Evolutionary conservation across 2,888 invertebrate species (phyloP).

Genomic region (Tiliacea aurago): DNA sequence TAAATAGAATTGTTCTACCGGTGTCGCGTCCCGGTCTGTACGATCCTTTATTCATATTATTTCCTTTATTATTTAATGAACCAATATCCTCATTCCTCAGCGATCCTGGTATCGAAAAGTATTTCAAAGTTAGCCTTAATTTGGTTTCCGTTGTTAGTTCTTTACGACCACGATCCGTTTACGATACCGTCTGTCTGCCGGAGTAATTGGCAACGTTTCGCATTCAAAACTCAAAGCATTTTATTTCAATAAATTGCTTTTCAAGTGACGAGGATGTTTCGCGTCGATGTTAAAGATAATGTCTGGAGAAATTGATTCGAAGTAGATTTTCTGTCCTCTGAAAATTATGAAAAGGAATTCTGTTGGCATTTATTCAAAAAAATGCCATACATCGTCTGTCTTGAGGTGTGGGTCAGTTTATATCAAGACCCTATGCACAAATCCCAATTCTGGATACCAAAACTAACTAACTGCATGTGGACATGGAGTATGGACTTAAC

Average conservation of each 20-base stretch:
- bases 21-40: no score
- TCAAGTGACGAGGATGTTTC: conserved; percentile 19
- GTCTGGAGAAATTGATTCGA: conserved; percentile 21
- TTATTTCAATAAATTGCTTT: conserved; percentile 46
- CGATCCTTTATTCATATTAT: conserved; percentile 16
- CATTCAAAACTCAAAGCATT: conserved; percentile 44
- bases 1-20: no score
- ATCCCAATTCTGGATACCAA: not conserved
- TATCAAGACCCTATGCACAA: not conserved
- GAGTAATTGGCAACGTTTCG: conserved; percentile 49
- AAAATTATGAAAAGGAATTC: not conserved
- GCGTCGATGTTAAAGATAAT: conserved; percentile 6
- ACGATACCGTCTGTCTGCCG: conserved; percentile 52
- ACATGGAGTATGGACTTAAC: not conserved
- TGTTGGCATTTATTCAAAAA: not conserved
- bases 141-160: conserved; percentile 52
- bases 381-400: not conserved
- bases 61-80: not conserved
- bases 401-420: not conserved
- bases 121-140: conserved; percentile 54
- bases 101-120: conserved; percentile 29
- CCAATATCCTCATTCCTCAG: conserved; percentile 3
- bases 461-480: not conserved
- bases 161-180: conserved; percentile 59
- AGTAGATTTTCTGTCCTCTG: not conserved